phyloP scores from a whole-genome alignment of 1,140 invertebrate genomes.

The Fopius arisanus region DNA sequence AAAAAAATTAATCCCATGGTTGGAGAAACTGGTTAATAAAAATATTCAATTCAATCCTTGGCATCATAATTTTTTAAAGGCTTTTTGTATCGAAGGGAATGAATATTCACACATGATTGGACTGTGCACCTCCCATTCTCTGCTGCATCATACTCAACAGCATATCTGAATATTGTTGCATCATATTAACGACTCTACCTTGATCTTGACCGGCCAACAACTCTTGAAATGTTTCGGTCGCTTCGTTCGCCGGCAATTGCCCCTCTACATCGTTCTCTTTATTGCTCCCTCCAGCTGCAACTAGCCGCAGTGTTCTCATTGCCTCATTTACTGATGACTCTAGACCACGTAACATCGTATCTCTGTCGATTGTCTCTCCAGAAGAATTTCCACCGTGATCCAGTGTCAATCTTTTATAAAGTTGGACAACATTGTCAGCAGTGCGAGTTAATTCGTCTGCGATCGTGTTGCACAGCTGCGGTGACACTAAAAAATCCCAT shows the following conservation, averaged over 20 bases:
- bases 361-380: slow-evolving; percentile 48
- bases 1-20: not conserved
- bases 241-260: slow-evolving; percentile 47
- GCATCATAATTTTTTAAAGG: not conserved
- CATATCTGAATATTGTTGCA: slow-evolving; percentile 74
- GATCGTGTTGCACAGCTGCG: slow-evolving; percentile 71
- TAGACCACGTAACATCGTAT: slow-evolving; percentile 58
- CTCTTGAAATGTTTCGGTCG: slow-evolving; percentile 55
- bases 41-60: not conserved
- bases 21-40: not conserved
- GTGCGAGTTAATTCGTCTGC: slow-evolving; percentile 71
- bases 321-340: slow-evolving; percentile 60
- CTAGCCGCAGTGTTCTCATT: slow-evolving; percentile 57
- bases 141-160: slow-evolving; percentile 71
- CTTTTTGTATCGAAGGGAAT: slow-evolving; percentile 30
- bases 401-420: slow-evolving; percentile 69
- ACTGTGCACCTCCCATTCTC: slow-evolving; percentile 63
- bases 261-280: slow-evolving; percentile 46
- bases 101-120: slow-evolving; percentile 54
- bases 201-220: slow-evolving; percentile 60
- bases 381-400: slow-evolving; percentile 51
- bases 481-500: slow-evolving; percentile 66
- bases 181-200: slow-evolving; percentile 68
- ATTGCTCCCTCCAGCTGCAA: slow-evolving; percentile 44
- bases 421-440: slow-evolving; percentile 71